Percentiles rank a stretch among this genome's conserved stretches.
Evolutionary conservation across 2,797 vertebrate species (phyloP).

Genomic region (Clarias pachynema): DNA sequence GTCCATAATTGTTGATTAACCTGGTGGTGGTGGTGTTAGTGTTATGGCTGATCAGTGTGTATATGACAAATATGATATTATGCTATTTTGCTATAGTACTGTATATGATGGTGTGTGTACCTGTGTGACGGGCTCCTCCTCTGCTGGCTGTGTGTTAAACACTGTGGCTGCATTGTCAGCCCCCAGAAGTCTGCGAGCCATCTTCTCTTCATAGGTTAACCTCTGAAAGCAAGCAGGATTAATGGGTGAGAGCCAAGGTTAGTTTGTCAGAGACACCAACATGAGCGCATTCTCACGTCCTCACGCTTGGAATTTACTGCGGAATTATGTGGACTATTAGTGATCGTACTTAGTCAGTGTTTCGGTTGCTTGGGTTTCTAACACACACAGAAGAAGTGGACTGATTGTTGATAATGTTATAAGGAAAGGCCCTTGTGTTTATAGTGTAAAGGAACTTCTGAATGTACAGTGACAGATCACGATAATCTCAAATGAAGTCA

Average conservation of each 20-base stretch:
- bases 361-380: background rate
- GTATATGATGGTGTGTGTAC: constrained; percentile 10
- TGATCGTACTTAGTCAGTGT: background rate
- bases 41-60: too few species aligned
- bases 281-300: constrained; percentile 15
- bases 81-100: too few species aligned
- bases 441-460: background rate
- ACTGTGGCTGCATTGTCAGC: constrained; percentile 93
- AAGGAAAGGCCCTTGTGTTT: background rate
- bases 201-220: constrained; percentile 98
- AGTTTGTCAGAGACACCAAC: constrained; percentile 68
- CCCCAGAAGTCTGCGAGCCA: constrained; percentile 94
- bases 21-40: too few species aligned
- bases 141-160: constrained; percentile 87
- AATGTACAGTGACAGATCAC: too few species aligned
- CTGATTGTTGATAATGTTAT: background rate
- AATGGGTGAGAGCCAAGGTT: constrained; percentile 64
- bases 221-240: constrained; percentile 80
- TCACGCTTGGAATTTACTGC: background rate
- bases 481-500: background rate
- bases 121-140: constrained; percentile 79
- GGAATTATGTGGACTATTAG: constrained; percentile 33
- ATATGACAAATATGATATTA: too few species aligned
- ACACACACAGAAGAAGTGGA: background rate
- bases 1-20: too few species aligned